A percentile compares a stretch with the other conserved stretches of the same genome.
Conservation (phyloP, 2,113 vertebrate genomes). For the Sorex fumeus region DNA sequence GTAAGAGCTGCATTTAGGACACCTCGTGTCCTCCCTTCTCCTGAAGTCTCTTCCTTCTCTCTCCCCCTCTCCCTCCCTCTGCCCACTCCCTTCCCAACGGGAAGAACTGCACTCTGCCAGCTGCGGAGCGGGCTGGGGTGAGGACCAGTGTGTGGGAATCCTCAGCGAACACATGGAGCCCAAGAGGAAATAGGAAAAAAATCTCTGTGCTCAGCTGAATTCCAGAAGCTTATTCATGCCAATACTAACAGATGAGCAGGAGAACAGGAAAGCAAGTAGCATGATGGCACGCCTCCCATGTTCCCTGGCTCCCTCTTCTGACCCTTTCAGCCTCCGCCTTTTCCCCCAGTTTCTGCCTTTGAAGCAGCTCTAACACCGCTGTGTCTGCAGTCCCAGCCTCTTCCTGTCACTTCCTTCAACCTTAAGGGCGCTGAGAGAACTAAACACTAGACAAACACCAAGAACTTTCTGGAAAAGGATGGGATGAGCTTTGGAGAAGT, state of each 20-base stretch:
- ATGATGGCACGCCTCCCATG: constrained; percentile 45
- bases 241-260: constrained; percentile 72
- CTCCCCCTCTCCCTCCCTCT: not conserved
- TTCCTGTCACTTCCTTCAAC: not conserved
- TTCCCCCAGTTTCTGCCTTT: not conserved
- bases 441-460: constrained; percentile 18
- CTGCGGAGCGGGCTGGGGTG: constrained; percentile 28
- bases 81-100: constrained; percentile 39
- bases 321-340: not conserved
- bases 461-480: not conserved
- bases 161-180: constrained; percentile 66
- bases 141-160: constrained; percentile 63
- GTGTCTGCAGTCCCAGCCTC: not conserved
- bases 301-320: constrained; percentile 47
- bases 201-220: constrained; percentile 74
- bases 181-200: constrained; percentile 71
- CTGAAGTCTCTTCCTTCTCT: not conserved
- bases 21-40: constrained; percentile 31
- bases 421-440: not conserved
- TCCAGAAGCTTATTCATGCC: constrained; percentile 72
- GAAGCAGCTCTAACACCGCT: constrained; percentile 1
- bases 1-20: constrained; percentile 61
- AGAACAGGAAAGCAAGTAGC: constrained; percentile 70
- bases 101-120: constrained; percentile 54
- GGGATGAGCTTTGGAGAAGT: constrained; percentile 19